Evolutionary conservation across 2,888 invertebrate species (phyloP).

Genomic region (Odontocerum albicorne): DNA sequence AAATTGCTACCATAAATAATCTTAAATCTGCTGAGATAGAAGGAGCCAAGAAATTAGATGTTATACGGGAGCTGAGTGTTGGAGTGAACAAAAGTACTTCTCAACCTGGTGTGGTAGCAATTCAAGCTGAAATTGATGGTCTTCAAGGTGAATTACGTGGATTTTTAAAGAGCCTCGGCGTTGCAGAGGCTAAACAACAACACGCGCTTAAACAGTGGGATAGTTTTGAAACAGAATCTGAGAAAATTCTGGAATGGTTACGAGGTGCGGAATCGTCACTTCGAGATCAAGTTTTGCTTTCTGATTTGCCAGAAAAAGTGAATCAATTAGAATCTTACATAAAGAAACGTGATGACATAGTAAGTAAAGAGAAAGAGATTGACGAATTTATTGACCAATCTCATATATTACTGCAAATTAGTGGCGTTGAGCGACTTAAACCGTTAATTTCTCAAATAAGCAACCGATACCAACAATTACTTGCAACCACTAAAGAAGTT

Average conservation of each 20-base stretch:
- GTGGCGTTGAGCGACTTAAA: constrained; percentile 83
- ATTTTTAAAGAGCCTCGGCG: constrained; percentile 66
- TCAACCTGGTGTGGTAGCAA: constrained; percentile 71
- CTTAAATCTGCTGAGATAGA: constrained; percentile 67
- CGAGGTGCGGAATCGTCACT: constrained; percentile 81
- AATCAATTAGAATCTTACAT: constrained; percentile 71
- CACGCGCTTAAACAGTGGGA: constrained; percentile 81
- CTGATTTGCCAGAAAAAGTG: constrained; percentile 79
- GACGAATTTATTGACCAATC: constrained; percentile 88
- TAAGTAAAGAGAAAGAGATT: constrained; percentile 80
- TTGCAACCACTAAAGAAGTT: constrained; percentile 81
- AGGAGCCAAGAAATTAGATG: constrained; percentile 66
- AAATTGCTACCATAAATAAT: constrained; percentile 65
- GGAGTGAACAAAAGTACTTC: constrained; percentile 78
- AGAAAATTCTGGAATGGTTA: constrained; percentile 84
- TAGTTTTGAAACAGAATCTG: constrained; percentile 80
- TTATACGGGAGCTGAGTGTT: constrained; percentile 67
- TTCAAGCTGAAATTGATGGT: constrained; percentile 72
- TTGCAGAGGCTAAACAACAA: constrained; percentile 73
- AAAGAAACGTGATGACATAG: constrained; percentile 73
- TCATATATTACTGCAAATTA: constrained; percentile 81
- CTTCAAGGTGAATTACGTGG: constrained; percentile 68
- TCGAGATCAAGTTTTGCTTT: constrained; percentile 82
- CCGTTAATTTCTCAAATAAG: constrained; percentile 88
- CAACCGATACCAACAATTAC: constrained; percentile 80